A percentile compares a stretch with the other conserved stretches of the same genome.
These are phyloP conservation scores for Maniola hyperantus DNA, from an alignment of 2,888 invertebrate species.

Conservation along the genomic window DNA sequence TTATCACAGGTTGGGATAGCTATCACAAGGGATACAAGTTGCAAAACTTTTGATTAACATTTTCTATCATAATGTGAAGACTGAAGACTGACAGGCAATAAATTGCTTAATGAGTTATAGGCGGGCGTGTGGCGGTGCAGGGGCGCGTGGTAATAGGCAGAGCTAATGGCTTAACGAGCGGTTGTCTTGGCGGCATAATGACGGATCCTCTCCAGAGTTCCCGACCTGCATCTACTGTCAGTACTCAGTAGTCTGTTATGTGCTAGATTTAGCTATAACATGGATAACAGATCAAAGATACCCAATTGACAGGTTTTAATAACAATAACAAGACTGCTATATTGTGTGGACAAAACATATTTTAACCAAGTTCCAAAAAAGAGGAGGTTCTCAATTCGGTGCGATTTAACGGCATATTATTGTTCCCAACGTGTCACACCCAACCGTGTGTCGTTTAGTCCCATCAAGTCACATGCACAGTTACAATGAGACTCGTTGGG, in stretches of 20 bases:
- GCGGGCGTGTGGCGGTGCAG: neutral
- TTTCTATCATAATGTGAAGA: neutral
- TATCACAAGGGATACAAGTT: neutral
- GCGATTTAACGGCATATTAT: no score
- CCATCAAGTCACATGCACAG: no score
- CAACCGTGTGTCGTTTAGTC: no score
- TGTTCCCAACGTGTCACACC: no score
- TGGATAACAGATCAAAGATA: neutral
- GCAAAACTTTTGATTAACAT: neutral
- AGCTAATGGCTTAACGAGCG: neutral
- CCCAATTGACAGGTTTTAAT: conserved; percentile 6
- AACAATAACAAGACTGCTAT: no score
- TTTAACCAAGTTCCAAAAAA: no score
- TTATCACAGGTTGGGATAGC: no score
- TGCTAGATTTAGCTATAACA: neutral
- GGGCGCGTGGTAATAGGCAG: neutral
- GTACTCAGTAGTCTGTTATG: no score
- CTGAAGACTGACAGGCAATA: neutral
- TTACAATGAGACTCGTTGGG: no score
- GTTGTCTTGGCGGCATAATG: neutral
- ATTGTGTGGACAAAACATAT: no score
- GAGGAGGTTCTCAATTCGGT: no score
- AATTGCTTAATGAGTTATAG: conserved; percentile 2
- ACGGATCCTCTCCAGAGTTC: neutral
- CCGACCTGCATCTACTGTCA: neutral